These are phyloP conservation scores for Rhinogobio ventralis DNA, from an alignment of 2,797 vertebrate species.

Conservation along the genomic window DNA sequence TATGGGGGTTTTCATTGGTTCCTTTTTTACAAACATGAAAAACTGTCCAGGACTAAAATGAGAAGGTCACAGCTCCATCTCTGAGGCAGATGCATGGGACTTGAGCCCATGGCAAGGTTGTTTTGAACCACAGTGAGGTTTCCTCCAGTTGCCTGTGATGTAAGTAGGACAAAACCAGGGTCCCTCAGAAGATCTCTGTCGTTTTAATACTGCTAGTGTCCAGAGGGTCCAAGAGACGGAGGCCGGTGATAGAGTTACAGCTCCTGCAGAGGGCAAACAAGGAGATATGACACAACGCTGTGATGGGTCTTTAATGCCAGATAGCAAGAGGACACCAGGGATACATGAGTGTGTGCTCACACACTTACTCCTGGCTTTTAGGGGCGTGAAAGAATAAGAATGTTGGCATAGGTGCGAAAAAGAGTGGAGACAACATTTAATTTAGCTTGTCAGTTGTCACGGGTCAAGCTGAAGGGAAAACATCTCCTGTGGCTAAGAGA, in stretches of 20 bases:
- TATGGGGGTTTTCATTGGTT: neutral
- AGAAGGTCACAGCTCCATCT: conserved; percentile 55
- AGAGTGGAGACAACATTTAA: conserved; percentile 46
- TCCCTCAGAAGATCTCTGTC: conserved; percentile 52
- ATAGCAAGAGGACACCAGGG: conserved; percentile 50
- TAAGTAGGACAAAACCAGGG: conserved; percentile 50
- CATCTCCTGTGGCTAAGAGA: conserved; percentile 25
- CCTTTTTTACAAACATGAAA: conserved; percentile 37
- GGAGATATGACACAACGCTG: conserved; percentile 29
- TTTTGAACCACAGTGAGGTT: conserved; percentile 42
- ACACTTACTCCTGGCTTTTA: conserved; percentile 34
- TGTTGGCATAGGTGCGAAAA: conserved; percentile 39
- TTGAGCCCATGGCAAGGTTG: conserved; percentile 63
- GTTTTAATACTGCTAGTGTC: conserved; percentile 52
- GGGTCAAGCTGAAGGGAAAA: conserved; percentile 42
- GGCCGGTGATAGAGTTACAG: conserved; percentile 54
- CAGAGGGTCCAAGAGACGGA: conserved; percentile 51
- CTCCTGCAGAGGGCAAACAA: conserved; percentile 56
- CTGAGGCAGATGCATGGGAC: conserved; percentile 45
- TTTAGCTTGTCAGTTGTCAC: conserved; percentile 42
- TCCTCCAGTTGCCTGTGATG: conserved; percentile 46
- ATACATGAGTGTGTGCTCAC: conserved; percentile 14
- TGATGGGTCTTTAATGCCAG: conserved; percentile 42
- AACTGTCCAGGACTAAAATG: conserved; percentile 13
- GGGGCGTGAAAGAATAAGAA: conserved; percentile 32